Percentiles rank a stretch among this genome's conserved stretches.
phyloP scores from a whole-genome alignment of 2,113 vertebrate species.

The Onychorhynchus coronatus region DNA sequence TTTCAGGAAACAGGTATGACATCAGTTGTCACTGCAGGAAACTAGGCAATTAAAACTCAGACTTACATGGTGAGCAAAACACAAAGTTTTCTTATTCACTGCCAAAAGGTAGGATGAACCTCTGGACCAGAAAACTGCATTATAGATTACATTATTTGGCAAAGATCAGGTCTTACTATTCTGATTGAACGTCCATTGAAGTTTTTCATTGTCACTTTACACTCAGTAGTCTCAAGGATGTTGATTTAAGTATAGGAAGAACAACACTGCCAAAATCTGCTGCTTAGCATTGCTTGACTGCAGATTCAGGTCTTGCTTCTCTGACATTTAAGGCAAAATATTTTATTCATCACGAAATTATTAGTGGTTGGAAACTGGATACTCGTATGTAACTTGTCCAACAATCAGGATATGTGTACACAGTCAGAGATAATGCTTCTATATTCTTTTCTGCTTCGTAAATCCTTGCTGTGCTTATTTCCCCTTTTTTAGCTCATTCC shows the following conservation, averaged over 20 bases:
- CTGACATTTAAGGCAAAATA: neutral
- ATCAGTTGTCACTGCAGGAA: neutral
- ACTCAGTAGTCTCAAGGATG: neutral
- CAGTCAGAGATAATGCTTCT: neutral
- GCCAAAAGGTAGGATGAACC: neutral
- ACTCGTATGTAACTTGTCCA: neutral
- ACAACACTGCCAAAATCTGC: neutral
- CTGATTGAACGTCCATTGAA: neutral
- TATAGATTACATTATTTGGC: neutral
- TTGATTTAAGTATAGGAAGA: neutral
- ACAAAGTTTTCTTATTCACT: neutral
- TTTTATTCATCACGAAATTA: neutral
- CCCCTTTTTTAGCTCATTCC: neutral
- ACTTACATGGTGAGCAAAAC: accelerated
- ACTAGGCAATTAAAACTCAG: neutral
- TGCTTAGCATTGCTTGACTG: neutral
- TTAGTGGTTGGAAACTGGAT: neutral
- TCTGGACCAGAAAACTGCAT: neutral
- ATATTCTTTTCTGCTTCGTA: neutral
- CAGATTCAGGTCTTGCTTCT: neutral
- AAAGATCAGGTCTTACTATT: neutral
- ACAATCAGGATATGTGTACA: neutral
- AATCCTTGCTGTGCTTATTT: neutral
- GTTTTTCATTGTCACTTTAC: neutral
- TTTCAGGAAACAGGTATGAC: neutral